phyloP scores from a whole-genome alignment of 2,113 vertebrate genomes.

The Callopanchax toddi region DNA sequence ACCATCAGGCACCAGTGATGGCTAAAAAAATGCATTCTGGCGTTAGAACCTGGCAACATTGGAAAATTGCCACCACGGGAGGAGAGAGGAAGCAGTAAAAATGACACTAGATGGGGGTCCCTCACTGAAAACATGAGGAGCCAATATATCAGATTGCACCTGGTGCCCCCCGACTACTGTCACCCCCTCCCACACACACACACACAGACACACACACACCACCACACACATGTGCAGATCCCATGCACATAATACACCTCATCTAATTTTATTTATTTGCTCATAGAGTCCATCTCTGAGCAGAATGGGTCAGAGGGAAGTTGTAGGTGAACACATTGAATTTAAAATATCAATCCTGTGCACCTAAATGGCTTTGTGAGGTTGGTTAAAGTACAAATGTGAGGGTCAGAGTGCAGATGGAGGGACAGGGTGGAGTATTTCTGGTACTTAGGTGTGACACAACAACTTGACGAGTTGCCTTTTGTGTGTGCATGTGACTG shows the following conservation, averaged over 20 bases:
- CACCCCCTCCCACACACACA: conserved; percentile 49
- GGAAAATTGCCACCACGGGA: conserved; percentile 78
- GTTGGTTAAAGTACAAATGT: conserved; percentile 13
- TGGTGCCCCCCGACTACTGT: conserved; percentile 73
- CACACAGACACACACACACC: conserved; percentile 25
- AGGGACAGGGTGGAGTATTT: conserved; percentile 80
- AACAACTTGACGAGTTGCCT: conserved; percentile 75
- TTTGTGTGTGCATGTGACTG: conserved; percentile 15
- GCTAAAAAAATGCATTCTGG: conserved; percentile 71
- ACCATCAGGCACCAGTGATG: conserved; percentile 65
- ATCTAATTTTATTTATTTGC: conserved; percentile 81
- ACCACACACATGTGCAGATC: not conserved
- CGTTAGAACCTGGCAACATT: conserved; percentile 75
- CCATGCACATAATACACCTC: too few relatives aligned
- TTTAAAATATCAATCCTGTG: conserved; percentile 91
- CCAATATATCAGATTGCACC: conserved; percentile 90
- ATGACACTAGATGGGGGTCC: conserved; percentile 58
- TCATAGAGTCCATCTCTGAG: conserved; percentile 87
- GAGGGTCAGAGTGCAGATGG: conserved; percentile 45
- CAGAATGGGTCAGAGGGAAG: conserved; percentile 87
- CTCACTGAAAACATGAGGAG: conserved; percentile 82
- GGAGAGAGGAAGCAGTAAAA: conserved; percentile 75
- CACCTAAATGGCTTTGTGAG: conserved; percentile 86
- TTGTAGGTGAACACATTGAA: conserved; percentile 75
- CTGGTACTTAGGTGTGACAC: conserved; percentile 88